phyloP scores from a whole-genome alignment of 2,888 invertebrate genomes.

The Petrolisthes manimaculis region DNA sequence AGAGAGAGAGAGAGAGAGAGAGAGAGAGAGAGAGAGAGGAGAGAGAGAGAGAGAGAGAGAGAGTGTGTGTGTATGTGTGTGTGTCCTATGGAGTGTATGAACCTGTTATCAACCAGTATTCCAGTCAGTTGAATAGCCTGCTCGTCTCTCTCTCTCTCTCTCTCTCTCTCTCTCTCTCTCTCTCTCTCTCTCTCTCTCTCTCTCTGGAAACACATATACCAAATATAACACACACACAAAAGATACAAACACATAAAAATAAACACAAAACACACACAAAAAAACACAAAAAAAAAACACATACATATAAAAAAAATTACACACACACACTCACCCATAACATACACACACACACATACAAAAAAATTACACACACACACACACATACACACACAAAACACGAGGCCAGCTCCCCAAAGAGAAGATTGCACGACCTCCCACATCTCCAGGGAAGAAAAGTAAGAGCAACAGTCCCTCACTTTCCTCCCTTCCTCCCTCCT shows the following conservation, averaged over 20 bases:
- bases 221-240: too few relatives aligned
- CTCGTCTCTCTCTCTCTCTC: background rate
- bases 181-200: background rate
- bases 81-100: background rate
- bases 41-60: background rate
- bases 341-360: too few relatives aligned
- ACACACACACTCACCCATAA: too few relatives aligned
- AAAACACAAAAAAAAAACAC: too few relatives aligned
- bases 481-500: constrained; percentile 1
- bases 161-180: background rate
- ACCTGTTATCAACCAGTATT: background rate
- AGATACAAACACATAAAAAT: too few relatives aligned
- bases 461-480: constrained; percentile 16
- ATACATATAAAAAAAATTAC: too few relatives aligned
- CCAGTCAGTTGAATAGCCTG: background rate
- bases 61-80: background rate
- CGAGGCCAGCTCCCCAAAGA: too few relatives aligned
- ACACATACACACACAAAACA: too few relatives aligned
- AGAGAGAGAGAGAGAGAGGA: background rate
- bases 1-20: constrained; percentile 15
- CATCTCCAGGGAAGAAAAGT: too few relatives aligned
- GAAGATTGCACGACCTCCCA: too few relatives aligned
- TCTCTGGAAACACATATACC: background rate
- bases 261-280: too few relatives aligned
- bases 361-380: too few relatives aligned